phyloP scores from a whole-genome alignment of 2,113 vertebrate species.

The Psophia crepitans region DNA sequence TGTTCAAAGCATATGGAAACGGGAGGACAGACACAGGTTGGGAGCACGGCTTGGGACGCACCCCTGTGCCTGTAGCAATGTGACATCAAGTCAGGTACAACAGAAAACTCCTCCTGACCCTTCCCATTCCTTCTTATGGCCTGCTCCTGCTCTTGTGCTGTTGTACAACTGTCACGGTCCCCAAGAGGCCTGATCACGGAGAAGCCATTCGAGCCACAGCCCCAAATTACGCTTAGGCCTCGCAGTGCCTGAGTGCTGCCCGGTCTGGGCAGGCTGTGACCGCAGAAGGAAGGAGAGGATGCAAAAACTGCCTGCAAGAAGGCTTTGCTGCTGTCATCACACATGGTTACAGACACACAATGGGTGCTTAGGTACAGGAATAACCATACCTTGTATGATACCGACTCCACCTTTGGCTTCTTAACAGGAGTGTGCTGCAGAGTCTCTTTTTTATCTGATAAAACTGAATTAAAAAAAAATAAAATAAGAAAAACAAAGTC shows the following conservation, averaged over 20 bases:
- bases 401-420: constrained; percentile 86
- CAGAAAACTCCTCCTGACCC: neutral
- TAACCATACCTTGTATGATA: constrained; percentile 81
- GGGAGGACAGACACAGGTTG: neutral
- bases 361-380: too few relatives aligned
- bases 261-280: neutral
- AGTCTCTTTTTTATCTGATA: constrained; percentile 89
- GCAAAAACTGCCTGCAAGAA: neutral
- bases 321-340: neutral
- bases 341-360: neutral
- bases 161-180: neutral
- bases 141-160: neutral
- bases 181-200: neutral
- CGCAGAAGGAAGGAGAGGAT: neutral
- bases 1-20: neutral
- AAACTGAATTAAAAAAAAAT: constrained; percentile 74
- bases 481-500: neutral
- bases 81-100: neutral
- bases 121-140: neutral
- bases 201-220: neutral
- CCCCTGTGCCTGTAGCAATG: neutral
- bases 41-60: neutral
- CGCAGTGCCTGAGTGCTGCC: neutral
- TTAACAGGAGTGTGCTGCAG: constrained; percentile 78
- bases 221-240: neutral